Base-by-base conservation (phyloP, 2,113 vertebrate genomes). In the Pollimyrus isidori region DNA sequence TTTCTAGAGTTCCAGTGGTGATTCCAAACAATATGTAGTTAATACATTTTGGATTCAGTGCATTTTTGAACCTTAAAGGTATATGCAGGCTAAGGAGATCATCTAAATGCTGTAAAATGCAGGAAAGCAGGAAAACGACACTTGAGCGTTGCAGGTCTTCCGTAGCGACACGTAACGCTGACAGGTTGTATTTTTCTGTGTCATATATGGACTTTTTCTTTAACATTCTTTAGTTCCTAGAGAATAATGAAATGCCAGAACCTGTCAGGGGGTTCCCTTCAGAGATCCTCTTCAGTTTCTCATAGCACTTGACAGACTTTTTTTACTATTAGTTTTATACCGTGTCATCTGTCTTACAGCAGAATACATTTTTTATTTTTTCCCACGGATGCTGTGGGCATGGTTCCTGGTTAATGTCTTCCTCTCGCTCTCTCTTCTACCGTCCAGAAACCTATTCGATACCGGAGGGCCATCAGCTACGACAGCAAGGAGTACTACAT, bases 401-500 rank as follows among this genome's bases (percentile, higher is more conserved):
- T 0, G 62, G 62, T 69, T 69, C 10, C n/a, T 10, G n/a, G 1
- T 69, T 69, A 30, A 69, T 30, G 10, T 13, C 10, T 9, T 26
- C 62, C 62, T 30, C 58, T 65, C n/a, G 1, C 62, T 13, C 9
- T 3, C n/a, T 69, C 62, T 13, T 30, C 26, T 69, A 30, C 26
- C 3, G 9, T 69, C 45, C 95, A 99, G 98, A 99, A 98, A 93
- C 98, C 98, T 11, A 94, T 95, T 90, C 96, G 98, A 3, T 99
- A 99, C 94, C 95, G 98, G 6, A 96, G 98, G 89, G 98, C 98
- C 62, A 89, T 99, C 93, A 99, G 98, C 90, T 98, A 98, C 0
- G 98, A 99, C 96, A 99, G 98, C 91, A 99, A 98, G 91, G 98
- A 99, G 83, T 99, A 99, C 94, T 99, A 98, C 94, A 96, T 99